Conservation (phyloP, 2,113 vertebrate genomes). For the Microtus montanus region DNA sequence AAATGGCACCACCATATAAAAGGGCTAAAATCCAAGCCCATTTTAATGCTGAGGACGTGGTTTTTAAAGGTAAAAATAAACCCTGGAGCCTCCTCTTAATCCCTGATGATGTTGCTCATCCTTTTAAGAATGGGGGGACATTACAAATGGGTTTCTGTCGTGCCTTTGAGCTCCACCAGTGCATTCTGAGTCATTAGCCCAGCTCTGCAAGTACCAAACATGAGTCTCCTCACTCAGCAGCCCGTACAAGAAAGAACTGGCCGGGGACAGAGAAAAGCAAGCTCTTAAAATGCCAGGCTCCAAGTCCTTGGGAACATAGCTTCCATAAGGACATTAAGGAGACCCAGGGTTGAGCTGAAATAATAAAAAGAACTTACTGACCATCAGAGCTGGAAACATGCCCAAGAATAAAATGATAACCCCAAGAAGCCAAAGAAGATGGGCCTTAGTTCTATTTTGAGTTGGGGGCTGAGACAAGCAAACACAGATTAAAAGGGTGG, state of each 20-base stretch:
- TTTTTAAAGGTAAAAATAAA: constrained; percentile 47
- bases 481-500: neutral
- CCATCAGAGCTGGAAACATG: constrained; percentile 18
- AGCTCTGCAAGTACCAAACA: neutral
- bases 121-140: constrained; percentile 68
- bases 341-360: constrained; percentile 5
- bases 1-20: constrained; percentile 22
- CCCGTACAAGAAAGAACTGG: constrained; percentile 55
- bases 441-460: neutral
- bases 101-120: constrained; percentile 11
- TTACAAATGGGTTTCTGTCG: constrained; percentile 76
- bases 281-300: constrained; percentile 57
- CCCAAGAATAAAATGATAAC: constrained; percentile 37
- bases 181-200: constrained; percentile 70
- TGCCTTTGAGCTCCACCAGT: constrained; percentile 57
- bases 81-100: neutral
- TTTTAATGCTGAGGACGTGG: neutral
- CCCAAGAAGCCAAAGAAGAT: neutral
- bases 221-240: constrained; percentile 39
- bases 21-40: neutral
- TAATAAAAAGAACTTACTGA: constrained; percentile 12
- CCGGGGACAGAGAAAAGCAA: neutral
- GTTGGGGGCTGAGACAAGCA: neutral
- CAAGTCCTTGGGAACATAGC: constrained; percentile 42
- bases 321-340: neutral